Evolutionary conservation across 2,888 invertebrate species (phyloP).

Genomic region (Mellilla xanthometata): DNA sequence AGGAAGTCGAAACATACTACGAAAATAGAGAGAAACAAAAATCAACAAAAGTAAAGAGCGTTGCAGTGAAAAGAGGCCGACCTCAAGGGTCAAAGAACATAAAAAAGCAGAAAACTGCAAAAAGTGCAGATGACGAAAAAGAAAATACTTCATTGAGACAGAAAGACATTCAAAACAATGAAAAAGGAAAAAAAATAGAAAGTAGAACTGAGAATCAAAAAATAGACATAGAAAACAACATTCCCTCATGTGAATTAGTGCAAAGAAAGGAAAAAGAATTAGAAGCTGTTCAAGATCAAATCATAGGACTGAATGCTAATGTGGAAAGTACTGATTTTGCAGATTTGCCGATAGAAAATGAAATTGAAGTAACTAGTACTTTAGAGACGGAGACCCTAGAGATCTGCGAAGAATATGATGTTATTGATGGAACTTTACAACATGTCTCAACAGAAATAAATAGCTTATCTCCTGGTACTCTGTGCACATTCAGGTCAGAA

Average conservation of each 20-base stretch:
- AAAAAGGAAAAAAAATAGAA: slow-evolving; percentile 1
- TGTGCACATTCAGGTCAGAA: slow-evolving; percentile 6
- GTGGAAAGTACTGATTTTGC: too few species aligned
- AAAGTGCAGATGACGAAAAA: slow-evolving; percentile 10
- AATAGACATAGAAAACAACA: slow-evolving; percentile 1
- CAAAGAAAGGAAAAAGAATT: slow-evolving; percentile 5
- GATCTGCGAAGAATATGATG: slow-evolving; percentile 8
- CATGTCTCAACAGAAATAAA: too few species aligned
- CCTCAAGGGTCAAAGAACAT: slow-evolving; percentile 17
- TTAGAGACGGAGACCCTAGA: too few species aligned
- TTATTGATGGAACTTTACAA: slow-evolving; percentile 9
- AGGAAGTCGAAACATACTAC: slow-evolving; percentile 10
- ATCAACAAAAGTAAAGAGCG: slow-evolving; percentile 5
- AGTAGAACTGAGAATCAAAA: background rate
- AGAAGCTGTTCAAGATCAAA: slow-evolving; percentile 2
- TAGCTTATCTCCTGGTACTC: slow-evolving; percentile 11
- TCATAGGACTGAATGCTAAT: slow-evolving; percentile 3
- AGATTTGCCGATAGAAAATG: too few species aligned
- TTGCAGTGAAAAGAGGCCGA: slow-evolving; percentile 13
- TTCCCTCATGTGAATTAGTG: slow-evolving; percentile 4
- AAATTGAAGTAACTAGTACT: too few species aligned
- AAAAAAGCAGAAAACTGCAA: slow-evolving; percentile 6
- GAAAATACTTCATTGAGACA: slow-evolving; percentile 3
- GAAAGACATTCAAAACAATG: too few species aligned
- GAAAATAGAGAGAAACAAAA: slow-evolving; percentile 8